Evolutionary conservation across 2,797 vertebrate species (phyloP).

Genomic region (Platalea minor): DNA sequence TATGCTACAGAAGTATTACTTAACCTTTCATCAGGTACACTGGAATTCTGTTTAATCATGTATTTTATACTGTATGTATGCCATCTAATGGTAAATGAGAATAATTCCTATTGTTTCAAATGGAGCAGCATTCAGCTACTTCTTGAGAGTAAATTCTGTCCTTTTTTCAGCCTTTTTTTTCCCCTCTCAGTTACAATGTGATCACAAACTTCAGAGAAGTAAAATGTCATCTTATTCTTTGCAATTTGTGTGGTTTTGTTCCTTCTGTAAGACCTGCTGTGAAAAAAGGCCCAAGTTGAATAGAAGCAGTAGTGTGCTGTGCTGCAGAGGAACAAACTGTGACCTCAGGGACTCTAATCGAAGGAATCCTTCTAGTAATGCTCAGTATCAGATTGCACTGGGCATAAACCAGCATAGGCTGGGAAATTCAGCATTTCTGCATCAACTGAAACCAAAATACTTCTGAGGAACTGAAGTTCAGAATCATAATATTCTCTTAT

Average conservation of each 20-base stretch:
- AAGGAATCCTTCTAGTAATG: neutral
- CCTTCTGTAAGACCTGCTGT: neutral
- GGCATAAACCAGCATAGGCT: neutral
- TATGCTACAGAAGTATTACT: neutral
- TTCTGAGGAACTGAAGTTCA: neutral
- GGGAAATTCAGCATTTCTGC: neutral
- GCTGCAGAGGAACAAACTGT: neutral
- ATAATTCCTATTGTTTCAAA: conserved; percentile 51
- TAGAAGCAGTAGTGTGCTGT: neutral
- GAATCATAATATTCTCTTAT: neutral
- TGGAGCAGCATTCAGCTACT: neutral
- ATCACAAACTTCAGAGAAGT: neutral
- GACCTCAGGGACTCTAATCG: neutral
- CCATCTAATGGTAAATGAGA: conserved; percentile 72
- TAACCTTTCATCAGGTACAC: conserved; percentile 52
- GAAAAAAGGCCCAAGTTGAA: neutral
- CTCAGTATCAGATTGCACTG: neutral
- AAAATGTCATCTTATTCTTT: neutral
- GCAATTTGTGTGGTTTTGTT: neutral
- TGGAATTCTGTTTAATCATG: conserved; percentile 6
- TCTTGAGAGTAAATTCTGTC: neutral
- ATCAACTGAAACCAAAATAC: neutral
- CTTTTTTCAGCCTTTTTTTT: neutral
- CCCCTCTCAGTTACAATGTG: neutral
- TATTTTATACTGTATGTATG: conserved; percentile 63